Evolutionary conservation across 2,797 vertebrate species (phyloP).

Genomic region (Hybognathus amarus): DNA sequence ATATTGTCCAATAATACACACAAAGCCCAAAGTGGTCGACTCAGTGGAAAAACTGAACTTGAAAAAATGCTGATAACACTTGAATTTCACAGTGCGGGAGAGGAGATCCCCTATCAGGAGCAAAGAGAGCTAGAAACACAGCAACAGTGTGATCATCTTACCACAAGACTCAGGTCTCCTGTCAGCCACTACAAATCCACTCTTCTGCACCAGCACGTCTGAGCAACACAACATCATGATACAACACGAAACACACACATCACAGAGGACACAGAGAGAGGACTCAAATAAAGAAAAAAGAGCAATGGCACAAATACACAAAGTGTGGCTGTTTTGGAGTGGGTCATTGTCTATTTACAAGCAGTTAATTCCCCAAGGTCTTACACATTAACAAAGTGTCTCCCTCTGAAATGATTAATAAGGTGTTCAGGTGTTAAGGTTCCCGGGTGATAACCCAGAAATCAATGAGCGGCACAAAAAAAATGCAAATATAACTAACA

Average conservation of each 20-base stretch:
- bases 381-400: conserved; percentile 2
- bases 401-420: conserved; percentile 7
- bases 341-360: neutral
- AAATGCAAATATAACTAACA: neutral
- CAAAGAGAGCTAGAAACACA: conserved; percentile 23
- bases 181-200: conserved; percentile 50
- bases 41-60: neutral
- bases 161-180: conserved; percentile 56
- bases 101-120: neutral
- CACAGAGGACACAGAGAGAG: conserved; percentile 34
- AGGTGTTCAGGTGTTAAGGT: neutral
- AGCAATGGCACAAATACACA: neutral
- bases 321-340: conserved; percentile 41
- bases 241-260: conserved; percentile 25
- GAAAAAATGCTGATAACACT: neutral
- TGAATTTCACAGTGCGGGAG: neutral
- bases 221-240: conserved; percentile 40
- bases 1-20: neutral
- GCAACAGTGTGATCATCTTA: conserved; percentile 46
- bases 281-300: conserved; percentile 14
- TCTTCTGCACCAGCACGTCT: conserved; percentile 53
- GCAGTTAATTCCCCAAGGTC: neutral
- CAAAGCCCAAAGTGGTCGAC: neutral
- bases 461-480: neutral
- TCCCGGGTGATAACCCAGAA: neutral